Base-by-base conservation (phyloP, 2,113 vertebrate species). In the Marmota monax region DNA sequence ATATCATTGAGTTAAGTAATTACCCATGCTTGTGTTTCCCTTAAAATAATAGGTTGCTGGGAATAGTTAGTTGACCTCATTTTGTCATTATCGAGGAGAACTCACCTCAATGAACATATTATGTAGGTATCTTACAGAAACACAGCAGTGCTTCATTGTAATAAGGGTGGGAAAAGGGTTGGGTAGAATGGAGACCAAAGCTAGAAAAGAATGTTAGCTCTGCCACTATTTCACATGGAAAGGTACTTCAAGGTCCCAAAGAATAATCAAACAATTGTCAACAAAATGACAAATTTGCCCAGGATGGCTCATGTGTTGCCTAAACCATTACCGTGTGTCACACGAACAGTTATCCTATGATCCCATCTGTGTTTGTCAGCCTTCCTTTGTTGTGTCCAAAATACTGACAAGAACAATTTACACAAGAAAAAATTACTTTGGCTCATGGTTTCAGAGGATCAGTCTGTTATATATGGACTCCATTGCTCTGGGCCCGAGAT, bases 21-120 rank as follows among this genome's bases (percentile, higher is more conserved):
- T 45, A 61, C 14, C 4, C 42, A 69, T 73, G 69, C 5, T 2
- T 74, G 12, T 53, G 45, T 48, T 95, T 29, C 61, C 48, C 87
- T 83, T 61, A 92, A 95, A 78, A 86, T 84, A 61, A 85, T 80
- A 91, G 2, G 5, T 29, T 94, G 25, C 74, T 39, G 79, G 45
- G 5, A 65, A 88, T 88, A 51, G 20, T 63, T 79, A 73, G 76
- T 32, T 51, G 16, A 92, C 61, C 91, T 92, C 51, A 61, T 86
- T 78, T 48, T 67, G 18, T 88, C 53, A 42, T 83, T 96, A 92
- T 45, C 32, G 17, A 77, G 69, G 32, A 5, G 58, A 45, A 51
- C 13, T 53, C 63, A 89, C 32, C 5, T 70, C 14, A 77, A 7
- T 63, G 39, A n/a, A 32, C 45, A 32, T 53, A 25, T 29, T 74